Base-by-base conservation (phyloP, 2,888 invertebrate genomes). In the Lasius platythorax region DNA sequence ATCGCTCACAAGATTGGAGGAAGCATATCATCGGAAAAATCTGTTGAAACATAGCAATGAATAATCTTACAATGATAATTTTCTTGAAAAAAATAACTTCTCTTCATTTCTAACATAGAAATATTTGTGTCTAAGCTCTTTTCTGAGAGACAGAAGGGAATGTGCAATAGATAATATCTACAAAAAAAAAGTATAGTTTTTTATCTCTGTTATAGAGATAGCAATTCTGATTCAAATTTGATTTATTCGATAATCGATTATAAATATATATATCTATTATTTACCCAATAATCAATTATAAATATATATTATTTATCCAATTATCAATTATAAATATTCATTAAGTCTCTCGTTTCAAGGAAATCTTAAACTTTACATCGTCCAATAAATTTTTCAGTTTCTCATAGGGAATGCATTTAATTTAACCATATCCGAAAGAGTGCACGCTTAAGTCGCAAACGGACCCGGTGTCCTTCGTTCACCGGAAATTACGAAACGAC, bases 401-500 rank as follows among this genome's bases (percentile, higher is more conserved):
- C 23, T 61, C 46, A 5, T 5, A 11, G 8, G 6, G 5, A 61
- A 64, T 2, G 28, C 64, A 12, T 9, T 37, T 43, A 33, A 75
- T 64, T 63, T 78, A 23, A 15, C n/a, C 56, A 79, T 68, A 66
- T 78, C 37, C 70, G 58, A 74, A 58, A 63, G 74, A 68, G 73
- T 58, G 58, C 30, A 40, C n/a, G n/a, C 23, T 46, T 46, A 61
- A 68, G 82, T 83, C 43, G 78, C 66, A 85, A 83, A 82, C 85
- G 75, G 86, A 82, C 40, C 15, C 68, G 64, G 89, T 87, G 89
- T 88, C 89, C 90, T 91, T 86, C 87, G 87, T 87, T 87, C 83
- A 84, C 89, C 92, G 93, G 93, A 93, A 93, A 93, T 92, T 92
- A 92, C 91, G 90, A 93, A 93, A 93, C 91, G 90, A 90, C 92